Base-by-base conservation (phyloP, 2,888 invertebrate species). In the Lymantria dispar region DNA sequence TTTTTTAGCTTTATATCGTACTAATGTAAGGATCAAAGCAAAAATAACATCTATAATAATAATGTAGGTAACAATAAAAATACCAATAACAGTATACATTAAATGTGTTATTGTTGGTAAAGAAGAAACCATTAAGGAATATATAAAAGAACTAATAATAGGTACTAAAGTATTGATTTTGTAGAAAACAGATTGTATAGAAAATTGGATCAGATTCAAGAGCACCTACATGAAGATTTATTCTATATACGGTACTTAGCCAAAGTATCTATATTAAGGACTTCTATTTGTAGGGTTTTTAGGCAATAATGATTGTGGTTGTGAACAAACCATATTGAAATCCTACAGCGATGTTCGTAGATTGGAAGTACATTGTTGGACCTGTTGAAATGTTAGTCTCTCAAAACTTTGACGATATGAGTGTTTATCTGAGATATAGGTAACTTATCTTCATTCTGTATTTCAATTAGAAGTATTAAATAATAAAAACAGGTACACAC, bases 281-380 rank as follows among this genome's bases (percentile, higher is more conserved):
- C 52, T 44, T 44, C 68, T 60, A 67, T 38, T 39, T 45, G 40
- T 54, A 54, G 46, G 55, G 60, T 58, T 50, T 10, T 38, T 12
- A n/a, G 7, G 7, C 1, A 36, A 9, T 11, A 36, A 11, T n/a
- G n/a, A 38, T 39, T 42, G 60, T 60, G 70, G 71, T 60, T 68
- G 62, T 70, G 57, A 75, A 87, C 85, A 80, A 82, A 86, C 85
- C 85, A 81, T 80, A 65, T 75, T 64, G 62, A 62, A 59, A 65
- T 85, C 82, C 80, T 84, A 86, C 62, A 83, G 76, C 68, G 73
- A 60, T 71, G 85, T 82, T 60, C 78, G 76, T 70, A 75, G 62
- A 71, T 75, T 78, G 52, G 80, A 73, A 56, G 79, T 72, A 76
- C 81, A 82, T 62, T 77, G 80, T 68, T 80, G 80, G 79, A 86